These are phyloP conservation scores for Apodemus agrarius DNA, from an alignment of 2,797 vertebrate genomes.

Conservation along the genomic window DNA sequence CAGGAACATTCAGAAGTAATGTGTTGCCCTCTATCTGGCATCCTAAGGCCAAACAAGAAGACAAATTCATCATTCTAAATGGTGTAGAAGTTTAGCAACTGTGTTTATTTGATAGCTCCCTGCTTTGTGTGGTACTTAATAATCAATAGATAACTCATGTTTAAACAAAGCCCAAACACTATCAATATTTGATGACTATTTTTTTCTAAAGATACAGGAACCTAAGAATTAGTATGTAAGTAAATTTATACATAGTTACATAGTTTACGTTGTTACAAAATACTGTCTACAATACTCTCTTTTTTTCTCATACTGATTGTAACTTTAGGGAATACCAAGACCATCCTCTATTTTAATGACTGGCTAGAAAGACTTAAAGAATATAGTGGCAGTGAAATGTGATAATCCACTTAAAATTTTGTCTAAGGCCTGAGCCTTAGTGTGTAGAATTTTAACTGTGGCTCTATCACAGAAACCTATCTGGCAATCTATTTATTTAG, in stretches of 20 bases:
- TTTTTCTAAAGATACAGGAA: conserved; percentile 20
- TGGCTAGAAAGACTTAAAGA: background rate
- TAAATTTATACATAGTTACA: background rate
- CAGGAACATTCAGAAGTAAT: background rate
- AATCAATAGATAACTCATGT: background rate
- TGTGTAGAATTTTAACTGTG: background rate
- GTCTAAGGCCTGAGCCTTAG: background rate
- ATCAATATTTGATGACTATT: background rate
- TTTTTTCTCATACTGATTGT: background rate
- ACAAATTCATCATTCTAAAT: background rate
- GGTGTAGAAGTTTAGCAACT: background rate
- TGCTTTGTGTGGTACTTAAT: background rate
- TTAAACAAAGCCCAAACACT: background rate
- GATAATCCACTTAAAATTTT: background rate
- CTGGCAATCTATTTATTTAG: background rate
- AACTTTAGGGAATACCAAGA: background rate
- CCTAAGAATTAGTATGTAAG: conserved; percentile 6
- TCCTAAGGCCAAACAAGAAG: background rate
- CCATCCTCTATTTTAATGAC: background rate
- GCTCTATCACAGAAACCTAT: background rate
- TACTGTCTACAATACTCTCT: background rate
- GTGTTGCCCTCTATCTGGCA: background rate
- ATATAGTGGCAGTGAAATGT: background rate
- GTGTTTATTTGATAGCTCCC: conserved; percentile 9
- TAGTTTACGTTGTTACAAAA: background rate